Conservation (phyloP, 2,888 invertebrate genomes). For the Ellobium chinense region DNA sequence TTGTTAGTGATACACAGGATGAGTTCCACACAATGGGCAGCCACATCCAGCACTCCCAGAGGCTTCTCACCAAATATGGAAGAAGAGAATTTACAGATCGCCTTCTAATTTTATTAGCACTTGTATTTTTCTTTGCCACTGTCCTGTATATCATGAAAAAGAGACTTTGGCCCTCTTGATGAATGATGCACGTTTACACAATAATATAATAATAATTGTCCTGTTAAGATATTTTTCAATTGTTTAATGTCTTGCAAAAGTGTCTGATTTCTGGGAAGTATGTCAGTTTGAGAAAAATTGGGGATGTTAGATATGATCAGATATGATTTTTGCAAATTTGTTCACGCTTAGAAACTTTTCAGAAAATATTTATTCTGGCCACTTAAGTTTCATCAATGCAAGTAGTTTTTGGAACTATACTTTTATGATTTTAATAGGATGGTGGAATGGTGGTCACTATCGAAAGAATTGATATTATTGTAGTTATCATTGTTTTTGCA, state of each 20-base stretch:
- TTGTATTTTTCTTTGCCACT: slow-evolving; percentile 83
- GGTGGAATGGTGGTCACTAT: too few relatives aligned
- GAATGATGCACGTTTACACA: slow-evolving; percentile 22
- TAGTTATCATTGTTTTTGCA: too few relatives aligned
- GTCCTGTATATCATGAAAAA: slow-evolving; percentile 96
- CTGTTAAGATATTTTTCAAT: neutral
- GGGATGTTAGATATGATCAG: too few relatives aligned
- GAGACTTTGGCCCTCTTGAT: slow-evolving; percentile 80
- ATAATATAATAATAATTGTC: neutral
- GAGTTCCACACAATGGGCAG: slow-evolving; percentile 92
- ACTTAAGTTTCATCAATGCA: too few relatives aligned
- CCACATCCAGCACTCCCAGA: slow-evolving; percentile 92
- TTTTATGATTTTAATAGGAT: too few relatives aligned
- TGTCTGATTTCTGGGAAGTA: too few relatives aligned
- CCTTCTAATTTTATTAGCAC: slow-evolving; percentile 83
- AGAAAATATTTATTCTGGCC: too few relatives aligned
- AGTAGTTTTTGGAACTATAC: too few relatives aligned
- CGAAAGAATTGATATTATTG: too few relatives aligned
- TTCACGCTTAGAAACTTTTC: too few relatives aligned
- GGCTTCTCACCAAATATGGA: slow-evolving; percentile 95
- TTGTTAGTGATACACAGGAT: slow-evolving; percentile 74
- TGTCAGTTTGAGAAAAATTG: too few relatives aligned
- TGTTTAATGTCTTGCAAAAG: neutral
- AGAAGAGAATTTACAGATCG: slow-evolving; percentile 97
- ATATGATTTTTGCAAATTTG: too few relatives aligned